Evolutionary conservation across 2,797 vertebrate species (phyloP).

Genomic region (Chaetodon trifasciatus): DNA sequence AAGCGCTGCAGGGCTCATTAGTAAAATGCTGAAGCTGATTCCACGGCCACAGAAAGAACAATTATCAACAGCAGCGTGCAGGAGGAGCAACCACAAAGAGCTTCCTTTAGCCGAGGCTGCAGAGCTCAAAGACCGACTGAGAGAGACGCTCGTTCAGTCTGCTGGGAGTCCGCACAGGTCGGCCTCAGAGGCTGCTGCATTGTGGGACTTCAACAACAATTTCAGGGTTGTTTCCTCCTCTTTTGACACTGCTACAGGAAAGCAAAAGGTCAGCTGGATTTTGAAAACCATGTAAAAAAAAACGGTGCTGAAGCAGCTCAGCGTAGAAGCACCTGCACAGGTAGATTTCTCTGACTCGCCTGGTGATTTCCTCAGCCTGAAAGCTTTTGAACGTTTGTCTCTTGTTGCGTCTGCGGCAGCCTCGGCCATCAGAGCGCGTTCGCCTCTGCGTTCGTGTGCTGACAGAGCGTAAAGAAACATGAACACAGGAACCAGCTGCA

Average conservation of each 20-base stretch:
- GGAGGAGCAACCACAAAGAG: conserved; percentile 48
- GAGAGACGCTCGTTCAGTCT: background rate
- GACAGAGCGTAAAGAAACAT: conserved; percentile 55
- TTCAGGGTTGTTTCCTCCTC: no score
- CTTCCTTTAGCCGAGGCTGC: conserved; percentile 34
- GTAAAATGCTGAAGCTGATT: conserved; percentile 38
- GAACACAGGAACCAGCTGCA: conserved; percentile 66
- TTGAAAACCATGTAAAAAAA: no score
- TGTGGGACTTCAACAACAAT: no score
- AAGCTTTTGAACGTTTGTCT: background rate
- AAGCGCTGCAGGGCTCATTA: background rate
- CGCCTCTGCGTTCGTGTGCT: conserved; percentile 41
- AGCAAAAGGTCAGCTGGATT: no score
- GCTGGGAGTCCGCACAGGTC: no score
- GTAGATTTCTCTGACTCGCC: no score
- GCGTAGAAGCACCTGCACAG: background rate
- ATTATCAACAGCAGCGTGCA: conserved; percentile 38
- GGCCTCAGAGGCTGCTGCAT: no score
- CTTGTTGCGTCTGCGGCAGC: background rate
- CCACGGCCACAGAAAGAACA: conserved; percentile 44
- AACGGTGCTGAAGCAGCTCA: no score
- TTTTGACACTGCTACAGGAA: no score
- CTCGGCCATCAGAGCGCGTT: conserved; percentile 13
- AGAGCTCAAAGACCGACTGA: background rate
- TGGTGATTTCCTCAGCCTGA: background rate